Conservation (phyloP, 53 echinoderm and acorn worm species). For the Paracentrotus lividus region DNA sequence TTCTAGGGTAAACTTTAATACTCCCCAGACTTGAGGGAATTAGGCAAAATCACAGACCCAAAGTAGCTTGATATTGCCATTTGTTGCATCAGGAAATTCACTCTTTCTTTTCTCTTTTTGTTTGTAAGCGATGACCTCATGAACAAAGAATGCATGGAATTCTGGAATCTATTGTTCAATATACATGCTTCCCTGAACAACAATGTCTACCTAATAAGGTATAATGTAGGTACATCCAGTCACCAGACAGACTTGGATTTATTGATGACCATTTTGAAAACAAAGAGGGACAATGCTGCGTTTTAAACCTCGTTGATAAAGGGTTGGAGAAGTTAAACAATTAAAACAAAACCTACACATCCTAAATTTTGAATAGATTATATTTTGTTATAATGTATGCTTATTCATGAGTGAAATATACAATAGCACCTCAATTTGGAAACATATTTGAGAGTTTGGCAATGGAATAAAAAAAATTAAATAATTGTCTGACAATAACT, state of each 20-base stretch:
- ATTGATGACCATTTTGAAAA: neutral
- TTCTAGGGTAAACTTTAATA: neutral
- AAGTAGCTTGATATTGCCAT: neutral
- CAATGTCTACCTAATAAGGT: neutral
- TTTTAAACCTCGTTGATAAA: neutral
- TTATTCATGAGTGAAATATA: no score
- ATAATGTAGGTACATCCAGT: neutral
- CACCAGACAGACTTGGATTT: neutral
- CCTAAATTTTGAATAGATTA: no score
- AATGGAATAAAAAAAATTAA: no score
- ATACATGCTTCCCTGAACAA: constrained; percentile 5
- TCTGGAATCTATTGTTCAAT: constrained; percentile 2
- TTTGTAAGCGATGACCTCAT: neutral
- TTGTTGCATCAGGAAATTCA: neutral
- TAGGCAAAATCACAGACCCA: no score
- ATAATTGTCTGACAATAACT: no score
- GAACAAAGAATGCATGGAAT: neutral
- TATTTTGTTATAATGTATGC: no score
- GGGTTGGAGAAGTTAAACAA: neutral
- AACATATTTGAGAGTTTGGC: no score
- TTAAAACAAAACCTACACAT: no score
- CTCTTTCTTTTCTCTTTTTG: neutral
- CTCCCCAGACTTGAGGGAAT: neutral
- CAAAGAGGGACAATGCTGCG: neutral
- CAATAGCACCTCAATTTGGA: no score